Percentiles rank a stretch among this genome's conserved stretches.
Conservation (phyloP, 2,797 vertebrate species). For the Numenius phaeopus region DNA sequence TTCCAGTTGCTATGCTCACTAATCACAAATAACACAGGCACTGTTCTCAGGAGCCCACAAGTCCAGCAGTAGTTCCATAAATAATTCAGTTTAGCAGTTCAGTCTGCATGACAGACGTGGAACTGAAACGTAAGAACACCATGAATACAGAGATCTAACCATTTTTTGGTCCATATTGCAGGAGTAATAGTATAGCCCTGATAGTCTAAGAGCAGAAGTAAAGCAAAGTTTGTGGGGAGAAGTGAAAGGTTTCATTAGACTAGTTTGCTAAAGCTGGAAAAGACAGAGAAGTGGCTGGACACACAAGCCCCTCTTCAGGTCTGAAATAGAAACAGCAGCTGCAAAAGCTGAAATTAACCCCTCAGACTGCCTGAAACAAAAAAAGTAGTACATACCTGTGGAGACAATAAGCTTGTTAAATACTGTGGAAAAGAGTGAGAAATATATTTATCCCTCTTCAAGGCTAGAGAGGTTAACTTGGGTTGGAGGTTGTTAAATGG, state of each 20-base stretch:
- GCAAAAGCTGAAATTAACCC: not conserved
- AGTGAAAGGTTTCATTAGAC: not conserved
- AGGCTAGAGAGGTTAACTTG: not conserved
- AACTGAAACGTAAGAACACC: not conserved
- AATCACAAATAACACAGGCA: not conserved
- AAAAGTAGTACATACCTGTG: not conserved
- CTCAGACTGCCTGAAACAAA: not conserved
- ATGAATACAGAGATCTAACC: not conserved
- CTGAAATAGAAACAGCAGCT: slow-evolving; percentile 7
- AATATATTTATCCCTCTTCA: not conserved
- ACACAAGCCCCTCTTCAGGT: not conserved
- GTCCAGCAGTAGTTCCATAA: not conserved
- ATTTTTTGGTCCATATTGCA: not conserved
- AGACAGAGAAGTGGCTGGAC: not conserved
- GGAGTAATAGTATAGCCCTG: not conserved
- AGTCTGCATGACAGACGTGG: not conserved
- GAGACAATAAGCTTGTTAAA: not conserved
- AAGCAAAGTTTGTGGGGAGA: not conserved
- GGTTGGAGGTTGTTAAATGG: not conserved
- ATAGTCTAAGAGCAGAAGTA: not conserved
- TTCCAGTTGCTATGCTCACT: rapidly evolving
- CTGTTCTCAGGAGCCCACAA: not conserved
- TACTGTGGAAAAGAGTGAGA: not conserved
- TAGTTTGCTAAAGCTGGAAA: not conserved
- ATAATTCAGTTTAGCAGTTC: not conserved